Base-by-base conservation (phyloP, 2,888 invertebrate species). In the Megastigmus dorsalis region DNA sequence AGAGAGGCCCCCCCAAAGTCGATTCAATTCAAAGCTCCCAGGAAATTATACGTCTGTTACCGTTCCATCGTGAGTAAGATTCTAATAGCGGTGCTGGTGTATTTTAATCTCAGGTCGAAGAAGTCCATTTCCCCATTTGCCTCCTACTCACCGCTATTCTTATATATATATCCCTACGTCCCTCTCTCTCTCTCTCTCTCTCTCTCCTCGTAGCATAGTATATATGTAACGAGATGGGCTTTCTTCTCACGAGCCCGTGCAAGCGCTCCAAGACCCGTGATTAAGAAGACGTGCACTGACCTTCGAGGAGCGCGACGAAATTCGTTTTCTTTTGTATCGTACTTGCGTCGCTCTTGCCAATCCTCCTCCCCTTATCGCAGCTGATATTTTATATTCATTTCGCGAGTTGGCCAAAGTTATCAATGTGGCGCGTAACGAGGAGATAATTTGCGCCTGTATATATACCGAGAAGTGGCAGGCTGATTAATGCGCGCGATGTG, bases 11-110 rank as follows among this genome's bases (percentile, higher is more conserved):
- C n/a, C n/a, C 23, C 9, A 7, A 77, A 81, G 80, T 78, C 81
- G 81, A n/a, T 82, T 84, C 84, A 81, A 84, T 85, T 86, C 84
- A 83, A 84, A 86, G 84, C 83, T 82, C 80, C 81, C 81, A 82
- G 83, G 83, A 86, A 86, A 87, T 87, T 86, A 86, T 85, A 86
- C 85, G 84, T 85, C 86, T 84, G 83, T 84, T 85, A 83, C 69
- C 69, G 54, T 30, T 7, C 57, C 76, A 65, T 54, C 73, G 75
- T 75, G 74, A 77, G 80, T 77, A 76, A 78, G 80, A 78, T 78
- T 82, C 82, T 82, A 85, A 85, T 85, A 83, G 82, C 82, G 80
- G 81, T 81, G 79, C 81, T 83, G 81, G 80, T 80, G 81, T 82
- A 82, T 82, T 85, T 85, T 83, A 84, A 82, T 84, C 81, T 82